These are phyloP conservation scores for Corythaixoides concolor DNA, from an alignment of 2,113 vertebrate species.

Conservation along the genomic window DNA sequence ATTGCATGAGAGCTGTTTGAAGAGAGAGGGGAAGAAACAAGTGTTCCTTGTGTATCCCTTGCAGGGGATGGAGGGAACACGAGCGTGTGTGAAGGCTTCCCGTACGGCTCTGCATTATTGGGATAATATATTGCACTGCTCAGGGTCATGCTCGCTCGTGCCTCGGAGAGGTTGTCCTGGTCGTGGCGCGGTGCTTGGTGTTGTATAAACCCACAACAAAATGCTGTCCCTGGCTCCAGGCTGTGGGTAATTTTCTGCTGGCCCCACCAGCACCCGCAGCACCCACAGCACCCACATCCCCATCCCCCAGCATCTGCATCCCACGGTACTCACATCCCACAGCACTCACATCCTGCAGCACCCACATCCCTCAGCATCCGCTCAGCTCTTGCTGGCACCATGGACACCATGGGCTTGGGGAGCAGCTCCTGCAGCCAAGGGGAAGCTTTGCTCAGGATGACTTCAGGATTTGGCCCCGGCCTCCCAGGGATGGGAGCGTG, in stretches of 20 bases:
- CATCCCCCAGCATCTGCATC: not conserved
- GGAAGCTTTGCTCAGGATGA: not conserved
- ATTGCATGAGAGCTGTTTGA: not conserved
- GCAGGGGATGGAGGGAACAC: not conserved
- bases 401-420: accelerated
- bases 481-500: not conserved
- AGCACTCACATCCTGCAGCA: not conserved
- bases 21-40: not conserved
- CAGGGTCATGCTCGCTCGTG: accelerated
- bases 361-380: not conserved
- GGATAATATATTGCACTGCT: not conserved
- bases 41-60: not conserved
- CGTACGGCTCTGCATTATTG: accelerated
- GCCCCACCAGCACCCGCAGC: not conserved
- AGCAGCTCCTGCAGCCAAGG: not conserved
- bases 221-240: not conserved
- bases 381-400: not conserved
- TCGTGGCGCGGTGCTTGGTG: accelerated
- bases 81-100: not conserved
- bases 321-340: not conserved
- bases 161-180: not conserved
- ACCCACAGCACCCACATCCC: not conserved
- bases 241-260: not conserved
- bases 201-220: not conserved
- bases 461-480: not conserved